phyloP scores from a whole-genome alignment of 2,888 invertebrate species.

The Tuberolachnus salignus region DNA sequence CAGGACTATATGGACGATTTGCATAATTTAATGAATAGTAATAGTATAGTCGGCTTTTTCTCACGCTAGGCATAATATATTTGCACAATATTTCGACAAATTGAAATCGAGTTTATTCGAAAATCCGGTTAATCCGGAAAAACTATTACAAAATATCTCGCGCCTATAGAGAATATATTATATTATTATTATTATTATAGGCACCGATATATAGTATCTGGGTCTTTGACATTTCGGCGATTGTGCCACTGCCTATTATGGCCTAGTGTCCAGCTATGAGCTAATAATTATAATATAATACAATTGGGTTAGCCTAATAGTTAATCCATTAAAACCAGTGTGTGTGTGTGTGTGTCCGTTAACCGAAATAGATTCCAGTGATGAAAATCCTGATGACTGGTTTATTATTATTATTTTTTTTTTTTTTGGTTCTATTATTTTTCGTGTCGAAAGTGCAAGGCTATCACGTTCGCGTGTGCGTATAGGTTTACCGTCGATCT shows the following conservation, averaged over 20 bases:
- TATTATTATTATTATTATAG: too few relatives aligned
- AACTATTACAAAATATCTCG: background rate
- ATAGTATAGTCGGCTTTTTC: too few relatives aligned
- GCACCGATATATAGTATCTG: background rate
- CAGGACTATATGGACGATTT: background rate
- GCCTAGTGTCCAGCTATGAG: background rate
- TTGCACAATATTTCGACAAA: background rate
- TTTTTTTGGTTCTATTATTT: background rate
- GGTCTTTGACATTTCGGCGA: background rate
- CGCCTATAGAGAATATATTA: background rate
- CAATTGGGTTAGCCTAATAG: too few relatives aligned
- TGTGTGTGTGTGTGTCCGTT: background rate
- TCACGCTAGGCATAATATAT: background rate
- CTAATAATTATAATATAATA: background rate
- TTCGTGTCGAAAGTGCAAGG: background rate
- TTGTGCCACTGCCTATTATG: slow-evolving; percentile 6
- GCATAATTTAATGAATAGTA: too few relatives aligned
- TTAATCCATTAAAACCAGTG: background rate
- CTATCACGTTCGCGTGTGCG: background rate
- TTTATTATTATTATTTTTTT: too few relatives aligned
- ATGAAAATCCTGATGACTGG: too few relatives aligned
- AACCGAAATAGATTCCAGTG: background rate
- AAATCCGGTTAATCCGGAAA: background rate
- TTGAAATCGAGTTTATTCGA: background rate
- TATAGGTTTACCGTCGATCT: background rate